Base-by-base conservation (phyloP, 2,113 vertebrate species). In the Calyptomena viridis region DNA sequence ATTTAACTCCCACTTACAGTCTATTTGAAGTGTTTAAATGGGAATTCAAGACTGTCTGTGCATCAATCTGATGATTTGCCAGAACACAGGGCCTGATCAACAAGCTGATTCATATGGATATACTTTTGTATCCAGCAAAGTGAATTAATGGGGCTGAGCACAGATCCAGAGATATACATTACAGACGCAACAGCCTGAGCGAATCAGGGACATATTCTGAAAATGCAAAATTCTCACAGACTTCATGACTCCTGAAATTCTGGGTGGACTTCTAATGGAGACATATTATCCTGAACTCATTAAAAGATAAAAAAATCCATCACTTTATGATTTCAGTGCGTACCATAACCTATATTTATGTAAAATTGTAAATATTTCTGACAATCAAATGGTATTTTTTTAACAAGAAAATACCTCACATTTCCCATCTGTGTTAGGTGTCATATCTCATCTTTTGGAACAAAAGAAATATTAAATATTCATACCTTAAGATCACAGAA, bases 1-100 rank as follows among this genome's bases (percentile, higher is more conserved):
- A 69, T 80, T 93, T 88, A 93, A 66, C 37, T 92, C 28, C n/a
- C 71, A 73, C 80, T 90, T 92, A 46, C 12, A 62, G 53, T 60
- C 75, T 88, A 77, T 94, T 58, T 80, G 44, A 76, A 83, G 44
- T 75, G 42, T 73, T 79, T 94, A 93, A 87, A 87, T 76, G 53
- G 37, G 12, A 73, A 22, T 88, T 90, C 66, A 73, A 47, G 62
- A 44, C 11, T 62, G 33, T 55, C 77, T 87, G 9, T 88, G 75
- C 37, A 81, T 85, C 83, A 84, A 19, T 49, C 24, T 62, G 56
- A 68, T 76, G 35, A 79, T 87, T 90, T 72, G 53, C 67, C 25
- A 64, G 56, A 75, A 39, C 33, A 60, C 4, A 87, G 56, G 47
- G 16, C 8, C 37, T 85, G 78, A 93, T 91, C 60, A 89, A 91